Evolutionary conservation across 2,797 vertebrate species (phyloP), one percentile per base, ranked within the genome.

Genomic region (Falco rusticolus): DNA sequence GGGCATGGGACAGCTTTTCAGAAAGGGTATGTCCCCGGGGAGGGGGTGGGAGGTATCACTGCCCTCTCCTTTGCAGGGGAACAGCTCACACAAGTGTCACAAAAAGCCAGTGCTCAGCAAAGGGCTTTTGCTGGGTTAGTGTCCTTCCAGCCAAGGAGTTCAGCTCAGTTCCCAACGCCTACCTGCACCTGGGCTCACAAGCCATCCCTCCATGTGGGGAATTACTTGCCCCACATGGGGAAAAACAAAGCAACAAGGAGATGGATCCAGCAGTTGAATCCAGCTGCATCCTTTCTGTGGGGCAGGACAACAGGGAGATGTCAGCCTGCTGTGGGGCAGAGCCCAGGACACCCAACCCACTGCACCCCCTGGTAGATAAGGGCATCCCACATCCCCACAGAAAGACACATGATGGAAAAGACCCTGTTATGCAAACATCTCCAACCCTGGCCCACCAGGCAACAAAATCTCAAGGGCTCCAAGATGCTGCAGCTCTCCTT

Each of bases 131-230:
- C 43, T 34, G 59, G 21, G 9, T 47, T 17, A 57, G 29, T 0
- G 3, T 16, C 51, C 54, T 71, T 68, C 53, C 80, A 94, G 45
- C 41, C 66, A 60, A 68, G 45, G 78, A 64, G 63, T 33, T 76
- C 68, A 89, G 39, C 74, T 54, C 69, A 33, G 7, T 59, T 77
- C 59, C 63, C 39, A 54, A 3, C 6, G 48, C 45, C 34, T 65
- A 2, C 29, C 57, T 25, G 26, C 11, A 9, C 12, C 10, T 0
- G 0, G 26, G 54, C 21, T 78, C 83, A 51, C 26, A 48, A 56
- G 41, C 57, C 18, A 33, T 33, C 39, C 72, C 18, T 84, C 69
- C 59, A 37, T 9, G 3, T 0, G 1, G 33, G 66, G 65, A 34
- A 59, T 84, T 47, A 34, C 66, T 64, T 88, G 54, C 50, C 28